A percentile compares a stretch with the other conserved stretches of the same genome.
Evolutionary conservation across 1,140 invertebrate species (phyloP).

Genomic region (Octopus bimaculoides): DNA sequence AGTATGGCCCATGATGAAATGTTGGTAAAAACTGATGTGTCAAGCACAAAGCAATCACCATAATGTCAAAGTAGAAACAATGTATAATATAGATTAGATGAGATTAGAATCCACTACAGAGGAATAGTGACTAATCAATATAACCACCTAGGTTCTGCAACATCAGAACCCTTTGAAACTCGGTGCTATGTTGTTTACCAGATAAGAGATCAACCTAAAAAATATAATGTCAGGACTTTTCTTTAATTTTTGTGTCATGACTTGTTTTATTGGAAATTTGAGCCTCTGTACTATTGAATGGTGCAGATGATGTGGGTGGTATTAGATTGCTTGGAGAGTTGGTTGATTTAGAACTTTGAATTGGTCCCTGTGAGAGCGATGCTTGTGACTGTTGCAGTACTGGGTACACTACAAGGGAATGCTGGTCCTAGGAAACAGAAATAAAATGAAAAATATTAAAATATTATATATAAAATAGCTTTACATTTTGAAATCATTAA

Average conservation of each 20-base stretch:
- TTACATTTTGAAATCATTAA: not conserved
- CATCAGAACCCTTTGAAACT: too few relatives aligned
- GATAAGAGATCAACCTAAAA: not conserved
- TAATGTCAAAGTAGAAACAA: too few relatives aligned
- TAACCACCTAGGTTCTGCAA: too few relatives aligned
- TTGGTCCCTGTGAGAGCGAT: not conserved
- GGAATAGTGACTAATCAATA: too few relatives aligned
- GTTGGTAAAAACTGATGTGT: too few relatives aligned
- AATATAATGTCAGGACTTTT: conserved; percentile 3
- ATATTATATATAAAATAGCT: not conserved
- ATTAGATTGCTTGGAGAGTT: not conserved
- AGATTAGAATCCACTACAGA: too few relatives aligned
- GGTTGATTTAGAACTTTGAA: not conserved
- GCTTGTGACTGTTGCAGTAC: not conserved
- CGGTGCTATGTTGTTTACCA: too few relatives aligned
- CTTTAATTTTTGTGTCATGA: conserved; percentile 6
- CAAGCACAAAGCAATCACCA: too few relatives aligned
- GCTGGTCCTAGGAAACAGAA: not conserved
- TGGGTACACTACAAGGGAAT: not conserved
- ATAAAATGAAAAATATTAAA: not conserved
- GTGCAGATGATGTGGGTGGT: not conserved
- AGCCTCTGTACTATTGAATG: not conserved
- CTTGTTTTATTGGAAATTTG: not conserved
- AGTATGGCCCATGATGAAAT: too few relatives aligned
- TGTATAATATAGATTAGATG: too few relatives aligned